These are phyloP conservation scores for Calyptommatus sinebrachiatus DNA, from an alignment of 2,113 vertebrate genomes.

Conservation along the genomic window DNA sequence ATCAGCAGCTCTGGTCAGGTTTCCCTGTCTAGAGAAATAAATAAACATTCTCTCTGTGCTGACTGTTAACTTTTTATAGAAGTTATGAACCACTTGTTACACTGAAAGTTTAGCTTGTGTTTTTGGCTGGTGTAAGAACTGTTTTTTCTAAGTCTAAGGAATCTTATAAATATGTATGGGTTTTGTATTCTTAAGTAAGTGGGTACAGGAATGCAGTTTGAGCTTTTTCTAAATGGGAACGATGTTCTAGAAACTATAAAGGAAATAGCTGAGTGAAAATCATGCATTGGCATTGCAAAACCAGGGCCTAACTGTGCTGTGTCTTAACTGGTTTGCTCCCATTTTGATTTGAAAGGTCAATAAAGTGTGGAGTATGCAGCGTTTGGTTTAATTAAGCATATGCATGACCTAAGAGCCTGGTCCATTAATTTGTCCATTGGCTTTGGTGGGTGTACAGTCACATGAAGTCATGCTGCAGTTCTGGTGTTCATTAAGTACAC, in stretches of 20 bases:
- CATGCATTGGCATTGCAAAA: not conserved
- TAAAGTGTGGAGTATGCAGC: accelerated
- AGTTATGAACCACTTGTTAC: constrained; percentile 23
- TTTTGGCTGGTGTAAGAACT: too few relatives aligned
- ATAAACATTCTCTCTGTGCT: constrained; percentile 4
- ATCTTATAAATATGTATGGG: not conserved
- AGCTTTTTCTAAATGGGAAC: not conserved
- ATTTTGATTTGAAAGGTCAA: not conserved
- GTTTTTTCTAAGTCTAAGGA: not conserved
- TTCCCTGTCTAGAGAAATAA: not conserved
- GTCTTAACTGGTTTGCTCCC: constrained; percentile 21
- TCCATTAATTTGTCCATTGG: constrained; percentile 10
- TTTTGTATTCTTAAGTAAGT: not conserved
- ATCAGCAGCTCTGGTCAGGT: not conserved
- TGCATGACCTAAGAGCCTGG: constrained; percentile 12
- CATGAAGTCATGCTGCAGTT: constrained; percentile 31
- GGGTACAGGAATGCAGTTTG: constrained; percentile 3
- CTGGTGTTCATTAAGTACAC: constrained; percentile 17
- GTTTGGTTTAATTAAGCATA: not conserved
- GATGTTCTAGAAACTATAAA: not conserved
- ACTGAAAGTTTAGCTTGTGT: constrained; percentile 23
- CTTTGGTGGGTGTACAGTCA: constrained; percentile 11
- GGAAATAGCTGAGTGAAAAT: too few relatives aligned
- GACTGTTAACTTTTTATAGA: accelerated
- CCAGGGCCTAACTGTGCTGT: not conserved